Conservation (phyloP, 2,113 vertebrate species). For the Cricetomys ansorgei region DNA sequence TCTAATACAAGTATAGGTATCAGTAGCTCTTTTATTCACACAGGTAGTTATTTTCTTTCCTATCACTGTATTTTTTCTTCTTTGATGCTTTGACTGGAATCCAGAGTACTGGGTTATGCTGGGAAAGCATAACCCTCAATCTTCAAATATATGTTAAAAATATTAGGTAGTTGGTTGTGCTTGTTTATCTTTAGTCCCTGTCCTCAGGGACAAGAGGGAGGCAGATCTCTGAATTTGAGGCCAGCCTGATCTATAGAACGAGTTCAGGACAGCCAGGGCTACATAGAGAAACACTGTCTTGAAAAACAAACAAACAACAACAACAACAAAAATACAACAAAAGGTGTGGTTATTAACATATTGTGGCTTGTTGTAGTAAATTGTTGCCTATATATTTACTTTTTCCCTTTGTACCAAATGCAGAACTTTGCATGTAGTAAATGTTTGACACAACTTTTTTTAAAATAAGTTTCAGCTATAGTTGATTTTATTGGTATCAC, state of each 20-base stretch:
- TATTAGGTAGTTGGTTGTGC: neutral
- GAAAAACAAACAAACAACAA: rapidly evolving
- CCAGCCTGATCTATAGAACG: neutral
- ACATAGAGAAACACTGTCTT: neutral
- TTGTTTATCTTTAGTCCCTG: neutral
- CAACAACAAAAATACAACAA: too few relatives aligned
- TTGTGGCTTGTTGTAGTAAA: slow-evolving; percentile 35
- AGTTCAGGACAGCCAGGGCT: neutral
- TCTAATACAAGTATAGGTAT: neutral
- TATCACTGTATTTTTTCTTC: neutral
- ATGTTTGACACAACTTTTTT: neutral
- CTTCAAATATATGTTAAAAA: slow-evolving; percentile 1
- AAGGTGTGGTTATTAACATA: slow-evolving; percentile 1
- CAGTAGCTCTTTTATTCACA: neutral
- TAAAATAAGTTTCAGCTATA: slow-evolving; percentile 36
- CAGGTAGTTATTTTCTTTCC: neutral
- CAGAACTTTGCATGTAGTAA: neutral
- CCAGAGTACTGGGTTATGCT: neutral
- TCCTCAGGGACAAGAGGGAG: neutral
- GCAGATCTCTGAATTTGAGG: neutral
- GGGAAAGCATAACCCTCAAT: neutral
- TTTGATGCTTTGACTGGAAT: neutral
- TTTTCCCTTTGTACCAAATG: neutral
- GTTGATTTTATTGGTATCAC: neutral
- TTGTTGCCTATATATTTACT: neutral